A percentile compares a stretch with the other conserved stretches of the same genome.
These are phyloP conservation scores for Drosophila rubida DNA, from an alignment of 2,888 invertebrate genomes.

Conservation along the genomic window DNA sequence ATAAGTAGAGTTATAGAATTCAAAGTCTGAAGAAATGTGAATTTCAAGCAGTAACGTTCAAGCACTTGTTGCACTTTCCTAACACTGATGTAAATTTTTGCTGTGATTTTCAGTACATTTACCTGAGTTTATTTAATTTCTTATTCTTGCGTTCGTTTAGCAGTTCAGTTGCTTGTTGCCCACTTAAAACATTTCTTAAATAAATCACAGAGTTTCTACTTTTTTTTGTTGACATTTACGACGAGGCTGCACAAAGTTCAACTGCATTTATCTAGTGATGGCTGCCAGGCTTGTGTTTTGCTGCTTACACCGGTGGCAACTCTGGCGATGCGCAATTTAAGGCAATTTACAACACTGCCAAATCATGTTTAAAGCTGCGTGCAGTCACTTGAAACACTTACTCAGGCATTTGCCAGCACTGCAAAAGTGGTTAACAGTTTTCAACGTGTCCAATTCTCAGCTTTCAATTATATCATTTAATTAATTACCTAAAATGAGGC, in stretches of 20 bases:
- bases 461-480: too few relatives aligned
- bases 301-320: too few relatives aligned
- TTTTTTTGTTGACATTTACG: neutral
- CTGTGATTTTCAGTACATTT: neutral
- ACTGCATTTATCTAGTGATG: neutral
- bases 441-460: too few relatives aligned
- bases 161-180: neutral
- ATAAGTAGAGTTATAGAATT: neutral
- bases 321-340: neutral
- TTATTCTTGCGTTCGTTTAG: neutral
- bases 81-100: neutral
- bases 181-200: neutral
- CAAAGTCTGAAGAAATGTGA: neutral
- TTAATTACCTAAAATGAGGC: too few relatives aligned
- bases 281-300: neutral
- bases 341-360: neutral
- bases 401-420: neutral
- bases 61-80: neutral
- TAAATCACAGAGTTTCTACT: neutral
- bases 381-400: neutral
- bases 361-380: too few relatives aligned
- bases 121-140: neutral
- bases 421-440: too few relatives aligned
- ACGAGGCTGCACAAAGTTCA: neutral
- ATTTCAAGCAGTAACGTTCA: neutral